Evolutionary conservation across 2,113 vertebrate species (phyloP).

Genomic region (Nothobranchius furzeri): DNA sequence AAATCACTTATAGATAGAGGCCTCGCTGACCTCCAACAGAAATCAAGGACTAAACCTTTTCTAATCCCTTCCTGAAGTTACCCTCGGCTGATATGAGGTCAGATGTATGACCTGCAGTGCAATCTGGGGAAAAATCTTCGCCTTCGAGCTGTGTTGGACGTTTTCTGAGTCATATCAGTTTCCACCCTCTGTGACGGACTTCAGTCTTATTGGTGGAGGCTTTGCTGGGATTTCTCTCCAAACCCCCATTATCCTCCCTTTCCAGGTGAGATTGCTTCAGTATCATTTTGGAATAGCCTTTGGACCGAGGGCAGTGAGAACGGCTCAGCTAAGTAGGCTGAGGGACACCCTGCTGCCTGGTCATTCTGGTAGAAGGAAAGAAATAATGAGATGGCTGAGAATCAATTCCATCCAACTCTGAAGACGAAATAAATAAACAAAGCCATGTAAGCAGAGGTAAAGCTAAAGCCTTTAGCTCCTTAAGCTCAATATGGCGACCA

Average conservation of each 20-base stretch:
- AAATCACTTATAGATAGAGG: too few relatives aligned
- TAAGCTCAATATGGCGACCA: background rate
- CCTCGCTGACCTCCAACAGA: too few relatives aligned
- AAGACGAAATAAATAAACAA: constrained; percentile 39
- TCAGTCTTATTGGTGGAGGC: constrained; percentile 25
- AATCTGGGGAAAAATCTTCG: background rate
- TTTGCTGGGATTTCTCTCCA: constrained; percentile 35
- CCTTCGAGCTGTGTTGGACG: background rate
- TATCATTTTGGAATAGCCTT: constrained; percentile 20
- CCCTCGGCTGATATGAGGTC: constrained; percentile 5
- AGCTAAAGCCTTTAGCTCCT: background rate
- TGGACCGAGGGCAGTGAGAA: constrained; percentile 29
- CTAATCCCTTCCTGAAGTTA: background rate
- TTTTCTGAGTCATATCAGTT: background rate
- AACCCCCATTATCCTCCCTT: constrained; percentile 12
- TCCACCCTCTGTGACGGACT: constrained; percentile 7
- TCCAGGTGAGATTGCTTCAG: constrained; percentile 48
- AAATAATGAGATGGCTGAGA: constrained; percentile 15
- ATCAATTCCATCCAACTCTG: constrained; percentile 8
- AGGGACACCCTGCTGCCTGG: background rate
- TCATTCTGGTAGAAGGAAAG: background rate
- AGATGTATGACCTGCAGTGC: background rate
- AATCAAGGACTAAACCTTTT: too few relatives aligned
- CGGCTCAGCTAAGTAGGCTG: constrained; percentile 37
- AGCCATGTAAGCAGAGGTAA: background rate